Conservation (phyloP, 53 echinoderm and acorn worm species). For the Zoroaster sp. region DNA sequence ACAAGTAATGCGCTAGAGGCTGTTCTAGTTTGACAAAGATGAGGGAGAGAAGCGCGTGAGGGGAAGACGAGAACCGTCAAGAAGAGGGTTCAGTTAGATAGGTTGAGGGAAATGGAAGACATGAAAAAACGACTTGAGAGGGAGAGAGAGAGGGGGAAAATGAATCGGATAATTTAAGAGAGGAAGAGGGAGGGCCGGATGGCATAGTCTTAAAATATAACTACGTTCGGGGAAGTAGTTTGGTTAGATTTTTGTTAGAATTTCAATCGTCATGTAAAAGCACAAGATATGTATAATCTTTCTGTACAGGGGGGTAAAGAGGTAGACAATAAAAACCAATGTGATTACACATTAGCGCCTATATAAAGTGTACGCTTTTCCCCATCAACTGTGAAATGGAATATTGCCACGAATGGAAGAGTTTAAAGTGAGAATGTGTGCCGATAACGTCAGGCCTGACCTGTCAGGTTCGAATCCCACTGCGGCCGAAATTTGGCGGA, state of each 20-base stretch:
- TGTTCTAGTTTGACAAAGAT: conserved; percentile 3
- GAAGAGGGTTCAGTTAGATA: not conserved
- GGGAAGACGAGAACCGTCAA: not conserved
- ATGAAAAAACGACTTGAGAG: not conserved
- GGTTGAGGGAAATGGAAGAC: not conserved
- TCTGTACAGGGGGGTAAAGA: not conserved
- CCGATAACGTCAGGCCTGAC: too few species aligned
- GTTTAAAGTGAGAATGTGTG: too few species aligned
- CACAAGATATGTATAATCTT: not conserved
- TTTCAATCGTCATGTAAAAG: not conserved
- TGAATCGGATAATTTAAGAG: not conserved
- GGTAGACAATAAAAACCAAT: not conserved
- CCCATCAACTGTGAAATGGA: too few species aligned
- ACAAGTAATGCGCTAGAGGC: not conserved
- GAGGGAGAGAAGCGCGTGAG: not conserved
- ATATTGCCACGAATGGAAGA: too few species aligned
- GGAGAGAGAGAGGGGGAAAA: not conserved
- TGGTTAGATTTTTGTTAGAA: not conserved
- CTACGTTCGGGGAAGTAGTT: not conserved
- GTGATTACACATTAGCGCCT: not conserved
- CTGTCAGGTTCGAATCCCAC: too few species aligned
- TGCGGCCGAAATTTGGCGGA: too few species aligned
- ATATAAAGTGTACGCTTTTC: too few species aligned
- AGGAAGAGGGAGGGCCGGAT: not conserved
- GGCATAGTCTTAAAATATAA: not conserved